Evolutionary conservation across 2,113 vertebrate species (phyloP).

Genomic region (Eudorcas thomsonii): DNA sequence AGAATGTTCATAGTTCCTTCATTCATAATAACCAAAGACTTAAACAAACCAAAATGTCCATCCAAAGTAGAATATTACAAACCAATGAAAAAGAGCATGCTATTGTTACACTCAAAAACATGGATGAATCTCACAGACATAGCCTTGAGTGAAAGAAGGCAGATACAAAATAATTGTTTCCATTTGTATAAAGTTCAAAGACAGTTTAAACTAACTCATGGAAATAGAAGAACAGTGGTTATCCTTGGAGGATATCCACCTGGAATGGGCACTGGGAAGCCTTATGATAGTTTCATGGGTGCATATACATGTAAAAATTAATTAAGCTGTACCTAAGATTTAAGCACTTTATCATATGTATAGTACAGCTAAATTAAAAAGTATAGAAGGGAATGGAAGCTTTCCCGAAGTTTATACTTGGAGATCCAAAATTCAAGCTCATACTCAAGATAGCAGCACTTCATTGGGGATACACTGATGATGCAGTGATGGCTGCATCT

Average conservation of each 20-base stretch:
- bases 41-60: background rate
- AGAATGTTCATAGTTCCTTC: background rate
- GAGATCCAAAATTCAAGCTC: background rate
- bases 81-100: background rate
- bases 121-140: background rate
- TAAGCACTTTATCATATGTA: background rate
- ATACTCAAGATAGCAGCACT: background rate
- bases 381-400: background rate
- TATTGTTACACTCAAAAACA: background rate
- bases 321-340: background rate
- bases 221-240: background rate
- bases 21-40: background rate
- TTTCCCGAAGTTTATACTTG: background rate
- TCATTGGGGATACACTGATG: background rate
- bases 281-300: background rate
- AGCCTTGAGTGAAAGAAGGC: background rate
- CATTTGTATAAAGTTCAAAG: background rate
- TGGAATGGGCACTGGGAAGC: background rate
- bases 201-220: background rate
- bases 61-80: background rate
- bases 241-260: background rate
- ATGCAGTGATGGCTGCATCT: background rate
- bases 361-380: background rate
- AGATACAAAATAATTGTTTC: background rate
- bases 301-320: background rate